Conservation (phyloP, 2,113 vertebrate genomes). For the Calyptomena viridis region DNA sequence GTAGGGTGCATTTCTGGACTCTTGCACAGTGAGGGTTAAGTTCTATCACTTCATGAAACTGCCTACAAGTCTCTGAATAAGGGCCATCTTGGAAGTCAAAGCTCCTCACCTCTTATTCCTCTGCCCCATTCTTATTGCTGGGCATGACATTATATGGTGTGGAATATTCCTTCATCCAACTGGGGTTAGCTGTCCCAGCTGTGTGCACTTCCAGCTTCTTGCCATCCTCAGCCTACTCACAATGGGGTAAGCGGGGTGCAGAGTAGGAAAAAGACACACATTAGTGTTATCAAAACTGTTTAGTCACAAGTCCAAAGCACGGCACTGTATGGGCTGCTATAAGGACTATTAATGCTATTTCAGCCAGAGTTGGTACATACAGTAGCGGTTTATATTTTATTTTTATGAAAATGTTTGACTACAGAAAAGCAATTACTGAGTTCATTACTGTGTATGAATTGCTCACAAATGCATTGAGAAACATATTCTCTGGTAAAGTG, state of each 20-base stretch:
- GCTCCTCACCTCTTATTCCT: neutral
- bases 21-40: neutral
- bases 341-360: neutral
- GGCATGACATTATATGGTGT: neutral
- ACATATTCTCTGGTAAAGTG: neutral
- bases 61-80: neutral
- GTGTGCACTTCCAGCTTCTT: neutral
- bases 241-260: accelerated
- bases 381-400: neutral
- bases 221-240: neutral
- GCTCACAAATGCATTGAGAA: neutral
- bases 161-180: neutral
- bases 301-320: neutral
- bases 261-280: neutral
- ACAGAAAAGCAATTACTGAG: neutral
- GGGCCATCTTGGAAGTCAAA: neutral
- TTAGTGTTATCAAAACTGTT: neutral
- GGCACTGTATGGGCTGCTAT: neutral
- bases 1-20: neutral
- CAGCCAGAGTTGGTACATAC: neutral
- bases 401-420: neutral
- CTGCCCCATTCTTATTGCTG: neutral
- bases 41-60: neutral
- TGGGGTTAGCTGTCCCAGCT: neutral
- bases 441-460: neutral